phyloP scores from a whole-genome alignment of 1,140 invertebrate genomes.

The Sycobia sp. region DNA sequence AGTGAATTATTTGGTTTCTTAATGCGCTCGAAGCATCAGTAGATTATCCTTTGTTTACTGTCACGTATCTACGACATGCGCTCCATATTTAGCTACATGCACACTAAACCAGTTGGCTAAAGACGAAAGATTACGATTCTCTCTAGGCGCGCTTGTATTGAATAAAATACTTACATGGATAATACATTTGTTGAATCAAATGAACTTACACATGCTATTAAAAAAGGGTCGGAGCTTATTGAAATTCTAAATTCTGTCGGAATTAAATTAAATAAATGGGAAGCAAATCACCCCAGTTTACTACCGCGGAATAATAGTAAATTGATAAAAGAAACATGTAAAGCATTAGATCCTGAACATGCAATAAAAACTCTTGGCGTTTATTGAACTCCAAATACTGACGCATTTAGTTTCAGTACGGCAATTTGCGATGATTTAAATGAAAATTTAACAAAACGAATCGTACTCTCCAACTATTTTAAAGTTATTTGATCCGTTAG shows the following conservation, averaged over 20 bases:
- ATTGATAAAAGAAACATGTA: not conserved
- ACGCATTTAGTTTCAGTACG: not conserved
- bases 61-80: not conserved
- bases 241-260: not conserved
- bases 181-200: not conserved
- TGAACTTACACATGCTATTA: not conserved
- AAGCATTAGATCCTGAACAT: not conserved
- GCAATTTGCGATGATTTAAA: not conserved
- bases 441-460: not conserved
- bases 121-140: not conserved
- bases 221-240: not conserved
- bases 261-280: slow-evolving; percentile 5
- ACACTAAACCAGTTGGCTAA: not conserved
- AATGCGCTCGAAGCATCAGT: not conserved
- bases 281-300: not conserved
- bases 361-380: not conserved
- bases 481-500: too few species aligned
- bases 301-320: not conserved
- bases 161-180: not conserved
- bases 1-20: slow-evolving; percentile 42
- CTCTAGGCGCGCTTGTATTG: not conserved
- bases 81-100: not conserved
- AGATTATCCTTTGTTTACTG: not conserved
- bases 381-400: not conserved
- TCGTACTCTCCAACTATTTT: too few species aligned